Evolutionary conservation across 2,888 invertebrate genomes (phyloP).

Genomic region (Apamea anceps): DNA sequence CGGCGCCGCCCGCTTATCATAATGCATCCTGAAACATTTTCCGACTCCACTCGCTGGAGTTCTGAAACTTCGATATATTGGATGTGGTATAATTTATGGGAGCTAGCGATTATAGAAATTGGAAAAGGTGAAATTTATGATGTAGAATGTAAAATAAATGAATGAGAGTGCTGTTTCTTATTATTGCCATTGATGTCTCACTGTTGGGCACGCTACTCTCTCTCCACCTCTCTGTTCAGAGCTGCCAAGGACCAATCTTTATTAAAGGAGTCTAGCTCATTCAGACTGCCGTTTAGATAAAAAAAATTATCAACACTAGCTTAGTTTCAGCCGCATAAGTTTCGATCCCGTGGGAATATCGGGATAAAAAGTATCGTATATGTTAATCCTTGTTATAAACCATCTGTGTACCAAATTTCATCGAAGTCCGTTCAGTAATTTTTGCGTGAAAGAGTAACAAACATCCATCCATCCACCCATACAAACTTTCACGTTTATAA

Average conservation of each 20-base stretch:
- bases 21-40: conserved; percentile 74
- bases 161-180: neutral
- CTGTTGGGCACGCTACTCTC: too few species aligned
- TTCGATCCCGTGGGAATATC: too few species aligned
- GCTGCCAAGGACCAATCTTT: neutral
- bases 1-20: conserved; percentile 67
- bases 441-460: too few species aligned
- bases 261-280: neutral
- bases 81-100: conserved; percentile 32
- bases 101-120: conserved; percentile 17
- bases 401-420: too few species aligned
- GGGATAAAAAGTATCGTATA: too few species aligned
- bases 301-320: neutral
- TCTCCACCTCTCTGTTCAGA: too few species aligned
- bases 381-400: too few species aligned
- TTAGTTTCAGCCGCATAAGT: neutral
- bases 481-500: too few species aligned
- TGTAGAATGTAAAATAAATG: neutral
- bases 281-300: neutral
- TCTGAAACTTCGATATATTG: conserved; percentile 56
- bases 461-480: too few species aligned
- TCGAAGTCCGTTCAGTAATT: too few species aligned
- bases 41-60: conserved; percentile 68
- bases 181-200: neutral
- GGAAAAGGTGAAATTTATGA: too few species aligned